Conservation (phyloP, 92 coral and sea anemone genomes). For the Paragorgia papillata region DNA sequence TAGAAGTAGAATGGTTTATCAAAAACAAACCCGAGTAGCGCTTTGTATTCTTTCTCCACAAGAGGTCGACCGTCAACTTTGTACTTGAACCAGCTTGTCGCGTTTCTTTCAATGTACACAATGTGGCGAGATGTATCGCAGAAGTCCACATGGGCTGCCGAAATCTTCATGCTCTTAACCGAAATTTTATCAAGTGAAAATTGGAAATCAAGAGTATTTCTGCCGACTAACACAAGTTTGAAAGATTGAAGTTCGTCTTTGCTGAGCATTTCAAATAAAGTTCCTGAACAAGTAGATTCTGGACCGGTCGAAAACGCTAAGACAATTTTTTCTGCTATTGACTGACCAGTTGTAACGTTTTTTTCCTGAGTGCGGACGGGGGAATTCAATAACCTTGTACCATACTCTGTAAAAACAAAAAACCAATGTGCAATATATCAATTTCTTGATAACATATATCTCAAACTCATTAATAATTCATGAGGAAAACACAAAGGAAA, state of each 20-base stretch:
- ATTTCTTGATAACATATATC: no score
- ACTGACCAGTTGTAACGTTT: conserved; percentile 29
- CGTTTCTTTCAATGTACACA: conserved; percentile 21
- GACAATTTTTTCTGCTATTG: conserved; percentile 27
- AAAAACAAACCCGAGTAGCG: not conserved
- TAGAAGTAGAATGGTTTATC: conserved; percentile 19
- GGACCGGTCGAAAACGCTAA: conserved; percentile 22
- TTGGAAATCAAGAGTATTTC: not conserved
- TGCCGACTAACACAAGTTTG: conserved; percentile 2
- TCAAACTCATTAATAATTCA: no score
- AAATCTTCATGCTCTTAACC: not conserved
- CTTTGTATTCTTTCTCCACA: conserved; percentile 13
- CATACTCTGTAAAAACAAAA: conserved; percentile 10
- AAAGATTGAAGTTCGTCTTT: conserved; percentile 15
- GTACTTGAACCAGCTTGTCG: not conserved
- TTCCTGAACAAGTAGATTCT: conserved; percentile 3
- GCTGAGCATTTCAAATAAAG: conserved; percentile 24
- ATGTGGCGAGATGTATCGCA: conserved; percentile 38
- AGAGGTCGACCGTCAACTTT: conserved; percentile 13
- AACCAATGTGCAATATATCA: no score
- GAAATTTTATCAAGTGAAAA: not conserved
- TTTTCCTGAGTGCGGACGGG: not conserved
- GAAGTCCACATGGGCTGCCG: conserved; percentile 8
- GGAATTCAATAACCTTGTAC: conserved; percentile 9
- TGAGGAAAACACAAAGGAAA: no score